Base-by-base conservation (phyloP, 2,113 vertebrate species). In the Albula goreensis region DNA sequence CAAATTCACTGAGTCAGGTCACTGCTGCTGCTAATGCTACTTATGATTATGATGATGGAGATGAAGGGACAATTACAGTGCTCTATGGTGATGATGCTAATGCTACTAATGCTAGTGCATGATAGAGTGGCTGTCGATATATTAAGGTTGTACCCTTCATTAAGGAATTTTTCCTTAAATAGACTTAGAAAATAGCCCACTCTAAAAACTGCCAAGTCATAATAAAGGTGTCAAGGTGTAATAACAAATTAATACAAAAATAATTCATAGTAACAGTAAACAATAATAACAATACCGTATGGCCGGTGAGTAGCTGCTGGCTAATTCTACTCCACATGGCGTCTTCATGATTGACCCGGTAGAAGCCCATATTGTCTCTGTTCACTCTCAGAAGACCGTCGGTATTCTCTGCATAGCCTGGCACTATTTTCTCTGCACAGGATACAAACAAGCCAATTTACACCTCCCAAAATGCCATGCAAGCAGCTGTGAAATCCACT, bases 321-420 rank as follows among this genome's bases (percentile, higher is more conserved):
- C 91, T 93, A 88, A 99, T 94, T 0, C 0, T 0, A 1, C 5
- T 60, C 98, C 98, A 99, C 88, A 93, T 94, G 86, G 8, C 0
- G 56, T 0, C 78, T 1, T 96, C 89, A 86, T 99, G 97, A 92
- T 98, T 98, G 90, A 99, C 97, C 86, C 97, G 94, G 90, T 96
- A 99, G 94, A 97, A 99, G 78, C 98, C 98, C 87, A 97, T 91
- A 87, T 99, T 97, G 84, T 97, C 93, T 50, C 95, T 94, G 92
- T 99, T 99, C 49, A 99, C 86, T 77, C 96, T 98, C 13, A 94
- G 87, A 88, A 96, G 95, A 83, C 85, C 85, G 78, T 94, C 90
- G 50, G 1, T 11, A 88, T 25, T 0, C 7, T 15, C 0, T 0
- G 87, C 81, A 89, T 93, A 94, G 79, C 88, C 0, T 5, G 0